Conservation (phyloP, 1,140 invertebrate genomes). For the Trachelipus rathkii region DNA sequence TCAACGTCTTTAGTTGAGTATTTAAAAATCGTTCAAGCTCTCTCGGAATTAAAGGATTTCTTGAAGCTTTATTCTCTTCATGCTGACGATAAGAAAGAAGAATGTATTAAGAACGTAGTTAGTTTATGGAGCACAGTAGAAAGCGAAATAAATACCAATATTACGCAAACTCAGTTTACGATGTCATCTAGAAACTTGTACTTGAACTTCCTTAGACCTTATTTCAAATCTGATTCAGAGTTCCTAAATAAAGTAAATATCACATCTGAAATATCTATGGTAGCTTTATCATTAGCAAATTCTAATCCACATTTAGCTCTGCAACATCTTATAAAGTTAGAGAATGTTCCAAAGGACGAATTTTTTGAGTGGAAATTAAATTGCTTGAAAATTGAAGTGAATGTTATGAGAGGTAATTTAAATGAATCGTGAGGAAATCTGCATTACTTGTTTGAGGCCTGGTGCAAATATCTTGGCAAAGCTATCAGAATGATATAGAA, state of each 20-base stretch:
- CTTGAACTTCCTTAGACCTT: slow-evolving; percentile 25
- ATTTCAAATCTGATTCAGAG: slow-evolving; percentile 9
- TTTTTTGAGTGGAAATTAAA: slow-evolving; percentile 28
- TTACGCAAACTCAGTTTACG: slow-evolving; percentile 30
- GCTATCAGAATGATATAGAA: too few relatives aligned
- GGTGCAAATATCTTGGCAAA: slow-evolving; percentile 38
- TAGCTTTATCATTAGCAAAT: slow-evolving; percentile 32
- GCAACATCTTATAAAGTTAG: slow-evolving; percentile 35
- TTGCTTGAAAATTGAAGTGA: slow-evolving; percentile 33
- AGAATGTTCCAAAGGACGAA: slow-evolving; percentile 21
- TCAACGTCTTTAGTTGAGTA: slow-evolving; percentile 32
- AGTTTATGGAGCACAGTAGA: slow-evolving; percentile 29
- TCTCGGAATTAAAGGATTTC: slow-evolving; percentile 16
- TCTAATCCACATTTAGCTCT: slow-evolving; percentile 37
- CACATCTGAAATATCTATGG: slow-evolving; percentile 32
- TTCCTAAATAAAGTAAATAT: slow-evolving; percentile 32
- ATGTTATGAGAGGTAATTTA: slow-evolving; percentile 25
- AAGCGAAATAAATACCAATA: slow-evolving; percentile 17
- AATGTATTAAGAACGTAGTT: slow-evolving; percentile 21
- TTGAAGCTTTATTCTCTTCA: background rate
- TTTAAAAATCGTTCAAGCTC: slow-evolving; percentile 30
- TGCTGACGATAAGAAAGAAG: background rate
- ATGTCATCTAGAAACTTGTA: slow-evolving; percentile 37
- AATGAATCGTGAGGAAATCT: slow-evolving; percentile 24
- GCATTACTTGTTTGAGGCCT: slow-evolving; percentile 35